Conservation (phyloP, 2,888 invertebrate genomes). For the Eudasyphora cyanicolor region DNA sequence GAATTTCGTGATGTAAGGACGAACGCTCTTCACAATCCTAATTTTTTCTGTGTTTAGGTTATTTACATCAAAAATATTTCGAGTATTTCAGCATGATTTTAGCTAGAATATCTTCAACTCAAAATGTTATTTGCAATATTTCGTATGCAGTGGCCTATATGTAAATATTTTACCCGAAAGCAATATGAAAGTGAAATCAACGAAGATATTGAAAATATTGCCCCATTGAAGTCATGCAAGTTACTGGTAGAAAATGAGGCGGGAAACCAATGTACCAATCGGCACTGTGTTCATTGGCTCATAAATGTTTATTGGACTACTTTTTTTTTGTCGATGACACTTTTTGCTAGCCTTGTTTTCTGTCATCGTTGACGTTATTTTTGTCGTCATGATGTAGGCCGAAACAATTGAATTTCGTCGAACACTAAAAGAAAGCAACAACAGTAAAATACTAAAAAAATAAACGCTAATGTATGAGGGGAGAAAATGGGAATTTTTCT, state of each 20-base stretch:
- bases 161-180: neutral
- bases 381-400: neutral
- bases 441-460: neutral
- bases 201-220: slow-evolving; percentile 2
- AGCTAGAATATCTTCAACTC: too few relatives aligned
- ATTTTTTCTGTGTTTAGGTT: too few relatives aligned
- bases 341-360: neutral
- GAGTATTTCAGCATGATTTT: too few relatives aligned
- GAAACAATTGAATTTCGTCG: neutral
- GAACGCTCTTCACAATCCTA: too few relatives aligned
- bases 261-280: neutral
- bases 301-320: neutral
- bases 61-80: too few relatives aligned
- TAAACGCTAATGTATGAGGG: neutral
- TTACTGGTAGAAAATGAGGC: neutral
- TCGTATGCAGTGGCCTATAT: neutral
- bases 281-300: neutral
- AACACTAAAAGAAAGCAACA: neutral
- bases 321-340: neutral
- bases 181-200: slow-evolving; percentile 14
- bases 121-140: too few relatives aligned
- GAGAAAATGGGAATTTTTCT: neutral
- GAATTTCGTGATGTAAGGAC: too few relatives aligned
- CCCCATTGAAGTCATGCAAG: neutral
- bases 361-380: neutral